Conservation (phyloP, 30 jellyfish, hydroid and myxozoan species). For the Chironex yamaguchii region DNA sequence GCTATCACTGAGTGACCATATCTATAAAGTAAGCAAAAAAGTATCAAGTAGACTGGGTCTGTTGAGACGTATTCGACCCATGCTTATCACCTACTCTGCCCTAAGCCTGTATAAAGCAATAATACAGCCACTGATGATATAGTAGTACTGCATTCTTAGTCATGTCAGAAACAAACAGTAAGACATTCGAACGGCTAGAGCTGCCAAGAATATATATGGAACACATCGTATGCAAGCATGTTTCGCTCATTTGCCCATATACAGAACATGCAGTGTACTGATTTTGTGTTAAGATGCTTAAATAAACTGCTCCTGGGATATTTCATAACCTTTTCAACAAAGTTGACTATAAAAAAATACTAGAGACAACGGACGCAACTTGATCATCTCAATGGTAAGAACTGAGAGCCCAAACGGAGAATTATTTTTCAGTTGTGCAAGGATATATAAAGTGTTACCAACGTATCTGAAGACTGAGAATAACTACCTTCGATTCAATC, state of each 20-base stretch:
- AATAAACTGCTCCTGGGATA: too few species aligned
- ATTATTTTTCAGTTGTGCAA: not conserved
- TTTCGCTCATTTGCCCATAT: not conserved
- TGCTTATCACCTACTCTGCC: constrained; percentile 69
- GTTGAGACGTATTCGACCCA: constrained; percentile 62
- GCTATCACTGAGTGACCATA: too few species aligned
- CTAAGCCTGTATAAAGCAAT: constrained; percentile 60
- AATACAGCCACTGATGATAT: constrained; percentile 36
- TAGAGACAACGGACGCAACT: too few species aligned
- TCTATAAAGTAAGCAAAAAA: constrained; percentile 39
- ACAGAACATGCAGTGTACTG: not conserved
- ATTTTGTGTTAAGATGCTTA: too few species aligned
- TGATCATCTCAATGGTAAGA: constrained; percentile 42
- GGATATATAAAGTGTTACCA: not conserved
- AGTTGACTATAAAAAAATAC: constrained; percentile 54
- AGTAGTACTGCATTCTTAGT: constrained; percentile 41
- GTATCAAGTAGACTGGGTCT: constrained; percentile 57
- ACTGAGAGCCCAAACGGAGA: constrained; percentile 27
- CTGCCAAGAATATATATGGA: constrained; percentile 17
- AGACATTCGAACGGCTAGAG: constrained; percentile 19
- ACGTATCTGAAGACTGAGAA: too few species aligned
- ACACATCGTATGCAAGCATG: too few species aligned
- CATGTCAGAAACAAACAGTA: constrained; percentile 40
- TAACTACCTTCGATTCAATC: not conserved
- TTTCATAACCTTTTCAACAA: too few species aligned